phyloP scores from a whole-genome alignment of 1,140 invertebrate genomes.

The Drosophila neocordata region DNA sequence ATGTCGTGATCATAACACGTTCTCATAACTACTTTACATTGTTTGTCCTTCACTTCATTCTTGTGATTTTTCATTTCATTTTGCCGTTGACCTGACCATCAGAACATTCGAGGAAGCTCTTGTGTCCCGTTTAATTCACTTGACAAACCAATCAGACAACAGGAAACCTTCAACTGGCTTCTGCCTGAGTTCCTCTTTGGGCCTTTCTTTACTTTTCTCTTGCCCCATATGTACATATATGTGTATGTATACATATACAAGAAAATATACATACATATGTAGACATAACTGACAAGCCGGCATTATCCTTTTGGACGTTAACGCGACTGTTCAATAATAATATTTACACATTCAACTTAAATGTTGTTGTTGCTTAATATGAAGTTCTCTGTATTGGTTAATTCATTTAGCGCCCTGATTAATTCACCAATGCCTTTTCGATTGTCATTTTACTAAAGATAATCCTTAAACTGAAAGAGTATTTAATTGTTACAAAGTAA shows the following conservation, averaged over 20 bases:
- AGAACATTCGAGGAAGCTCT: slow-evolving; percentile 1
- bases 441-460: no score
- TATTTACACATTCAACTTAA: slow-evolving; percentile 65
- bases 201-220: background rate
- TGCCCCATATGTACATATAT: background rate
- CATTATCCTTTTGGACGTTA: slow-evolving; percentile 51
- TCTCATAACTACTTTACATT: background rate
- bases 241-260: background rate
- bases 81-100: background rate
- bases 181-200: slow-evolving; percentile 23
- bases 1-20: background rate
- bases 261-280: background rate
- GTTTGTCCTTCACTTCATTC: slow-evolving; percentile 1
- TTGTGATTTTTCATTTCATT: slow-evolving; percentile 14
- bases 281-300: slow-evolving; percentile 40
- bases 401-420: background rate
- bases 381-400: background rate
- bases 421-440: background rate
- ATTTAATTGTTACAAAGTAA: no score
- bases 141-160: background rate
- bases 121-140: slow-evolving; percentile 29
- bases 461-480: slow-evolving; percentile 36
- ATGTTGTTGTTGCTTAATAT: slow-evolving; percentile 66
- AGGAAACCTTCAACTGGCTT: background rate
- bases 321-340: slow-evolving; percentile 65